Evolutionary conservation across 2,113 vertebrate genomes (phyloP).

Genomic region (Atractosteus spatula): DNA sequence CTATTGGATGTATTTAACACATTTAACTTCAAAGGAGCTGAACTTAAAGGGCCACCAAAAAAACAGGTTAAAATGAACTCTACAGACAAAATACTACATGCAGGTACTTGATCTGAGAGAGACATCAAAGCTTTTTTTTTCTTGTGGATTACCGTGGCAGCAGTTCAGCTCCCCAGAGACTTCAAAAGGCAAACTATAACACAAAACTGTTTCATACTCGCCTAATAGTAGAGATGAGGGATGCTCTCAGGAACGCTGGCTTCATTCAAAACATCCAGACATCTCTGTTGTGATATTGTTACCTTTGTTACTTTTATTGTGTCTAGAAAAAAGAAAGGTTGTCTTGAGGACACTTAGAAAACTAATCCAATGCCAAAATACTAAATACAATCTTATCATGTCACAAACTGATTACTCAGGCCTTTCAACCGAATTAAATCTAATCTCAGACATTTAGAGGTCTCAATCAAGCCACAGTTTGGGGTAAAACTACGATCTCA

Average conservation of each 20-base stretch:
- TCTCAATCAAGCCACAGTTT: too few relatives aligned
- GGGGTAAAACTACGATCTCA: too few relatives aligned
- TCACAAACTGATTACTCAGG: too few relatives aligned
- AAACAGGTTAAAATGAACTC: not conserved
- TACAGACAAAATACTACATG: constrained; percentile 9
- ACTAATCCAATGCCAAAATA: too few relatives aligned
- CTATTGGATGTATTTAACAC: not conserved
- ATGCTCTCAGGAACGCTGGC: not conserved
- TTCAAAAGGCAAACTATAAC: constrained; percentile 12
- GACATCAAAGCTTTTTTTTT: constrained; percentile 2
- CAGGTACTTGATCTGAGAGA: constrained; percentile 15
- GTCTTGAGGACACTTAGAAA: too few relatives aligned
- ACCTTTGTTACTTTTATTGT: too few relatives aligned
- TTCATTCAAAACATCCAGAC: too few relatives aligned
- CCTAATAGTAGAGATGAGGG: not conserved
- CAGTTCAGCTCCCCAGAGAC: too few relatives aligned
- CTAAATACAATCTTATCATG: too few relatives aligned
- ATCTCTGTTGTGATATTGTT: not conserved
- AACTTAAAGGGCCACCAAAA: constrained; percentile 4
- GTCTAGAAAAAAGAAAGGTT: too few relatives aligned
- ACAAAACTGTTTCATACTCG: not conserved
- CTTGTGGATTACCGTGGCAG: not conserved
- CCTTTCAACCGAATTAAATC: too few relatives aligned
- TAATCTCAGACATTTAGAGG: too few relatives aligned
- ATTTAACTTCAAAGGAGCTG: constrained; percentile 24